Evolutionary conservation across 1,140 invertebrate genomes (phyloP).

Genomic region (Phthorimaea operculella): DNA sequence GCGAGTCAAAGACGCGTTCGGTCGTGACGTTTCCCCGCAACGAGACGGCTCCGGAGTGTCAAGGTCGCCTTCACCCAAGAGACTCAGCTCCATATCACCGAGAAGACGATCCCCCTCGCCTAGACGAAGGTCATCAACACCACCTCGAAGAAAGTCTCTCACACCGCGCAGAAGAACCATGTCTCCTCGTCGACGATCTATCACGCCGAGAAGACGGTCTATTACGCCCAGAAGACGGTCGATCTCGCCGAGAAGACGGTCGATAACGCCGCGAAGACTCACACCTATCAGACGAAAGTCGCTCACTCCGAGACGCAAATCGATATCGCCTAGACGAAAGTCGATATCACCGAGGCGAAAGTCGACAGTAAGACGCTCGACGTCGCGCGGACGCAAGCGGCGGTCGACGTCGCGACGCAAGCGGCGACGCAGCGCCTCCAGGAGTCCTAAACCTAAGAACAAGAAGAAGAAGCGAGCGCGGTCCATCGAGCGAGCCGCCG

Average conservation of each 20-base stretch:
- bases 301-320: not conserved
- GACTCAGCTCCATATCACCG: conserved; percentile 24
- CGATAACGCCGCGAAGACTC: not conserved
- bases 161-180: not conserved
- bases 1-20: conserved; percentile 81
- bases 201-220: not conserved
- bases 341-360: not conserved
- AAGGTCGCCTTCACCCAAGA: conserved; percentile 19
- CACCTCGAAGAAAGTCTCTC: conserved; percentile 12
- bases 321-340: not conserved
- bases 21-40: conserved; percentile 73
- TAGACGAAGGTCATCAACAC: conserved; percentile 2
- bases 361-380: conserved; percentile 31
- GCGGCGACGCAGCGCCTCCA: conserved; percentile 35
- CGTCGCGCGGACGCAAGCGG: conserved; percentile 40
- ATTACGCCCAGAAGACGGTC: not conserved
- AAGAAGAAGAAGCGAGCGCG: conserved; percentile 45
- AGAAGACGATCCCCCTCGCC: conserved; percentile 8
- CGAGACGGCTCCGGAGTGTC: conserved; percentile 28
- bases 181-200: not conserved
- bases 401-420: conserved; percentile 28
- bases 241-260: not conserved
- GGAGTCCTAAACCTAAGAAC: conserved; percentile 29
- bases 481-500: conserved; percentile 32
- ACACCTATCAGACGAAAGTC: not conserved